A percentile compares a stretch with the other conserved stretches of the same genome.
Evolutionary conservation across 2,888 invertebrate species (phyloP).

Genomic region (Exephanes ischioxanthus): DNA sequence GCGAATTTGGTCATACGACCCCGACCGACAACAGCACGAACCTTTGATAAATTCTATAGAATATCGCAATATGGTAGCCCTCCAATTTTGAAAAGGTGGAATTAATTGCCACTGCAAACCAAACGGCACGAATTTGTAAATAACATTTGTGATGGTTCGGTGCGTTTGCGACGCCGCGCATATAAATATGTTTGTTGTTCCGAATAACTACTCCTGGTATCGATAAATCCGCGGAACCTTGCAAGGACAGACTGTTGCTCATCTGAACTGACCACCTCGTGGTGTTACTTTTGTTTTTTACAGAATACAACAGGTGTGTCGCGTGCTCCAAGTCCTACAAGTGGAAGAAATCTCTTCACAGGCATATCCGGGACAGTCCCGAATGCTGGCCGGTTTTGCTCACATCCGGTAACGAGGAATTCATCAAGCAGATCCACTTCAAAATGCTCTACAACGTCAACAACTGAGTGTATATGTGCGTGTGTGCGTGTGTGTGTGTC

Average conservation of each 20-base stretch:
- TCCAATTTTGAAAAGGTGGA: background rate
- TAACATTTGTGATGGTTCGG: slow-evolving; percentile 8
- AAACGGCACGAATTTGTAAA: slow-evolving; percentile 35
- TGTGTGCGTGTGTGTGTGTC: background rate
- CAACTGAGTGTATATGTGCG: slow-evolving; percentile 64
- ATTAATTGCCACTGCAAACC: background rate
- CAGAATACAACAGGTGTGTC: slow-evolving; percentile 81
- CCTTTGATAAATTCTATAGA: background rate
- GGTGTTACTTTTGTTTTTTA: slow-evolving; percentile 64
- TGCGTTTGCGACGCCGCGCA: background rate
- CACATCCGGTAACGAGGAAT: slow-evolving; percentile 80
- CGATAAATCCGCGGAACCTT: background rate
- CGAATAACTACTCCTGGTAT: slow-evolving; percentile 10
- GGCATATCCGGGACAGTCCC: slow-evolving; percentile 82
- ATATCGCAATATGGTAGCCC: background rate
- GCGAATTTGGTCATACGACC: background rate
- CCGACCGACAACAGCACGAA: background rate
- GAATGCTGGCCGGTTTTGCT: slow-evolving; percentile 83
- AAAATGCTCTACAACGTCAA: slow-evolving; percentile 79
- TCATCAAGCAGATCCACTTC: slow-evolving; percentile 80
- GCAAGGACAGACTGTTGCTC: background rate
- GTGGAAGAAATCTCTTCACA: slow-evolving; percentile 83
- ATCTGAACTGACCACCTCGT: slow-evolving; percentile 38
- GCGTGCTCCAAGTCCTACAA: slow-evolving; percentile 83
- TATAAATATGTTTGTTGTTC: background rate